Evolutionary conservation across 2,888 invertebrate genomes (phyloP), one percentile per base, ranked within the genome.

Genomic region (Pegoplata infirma): DNA sequence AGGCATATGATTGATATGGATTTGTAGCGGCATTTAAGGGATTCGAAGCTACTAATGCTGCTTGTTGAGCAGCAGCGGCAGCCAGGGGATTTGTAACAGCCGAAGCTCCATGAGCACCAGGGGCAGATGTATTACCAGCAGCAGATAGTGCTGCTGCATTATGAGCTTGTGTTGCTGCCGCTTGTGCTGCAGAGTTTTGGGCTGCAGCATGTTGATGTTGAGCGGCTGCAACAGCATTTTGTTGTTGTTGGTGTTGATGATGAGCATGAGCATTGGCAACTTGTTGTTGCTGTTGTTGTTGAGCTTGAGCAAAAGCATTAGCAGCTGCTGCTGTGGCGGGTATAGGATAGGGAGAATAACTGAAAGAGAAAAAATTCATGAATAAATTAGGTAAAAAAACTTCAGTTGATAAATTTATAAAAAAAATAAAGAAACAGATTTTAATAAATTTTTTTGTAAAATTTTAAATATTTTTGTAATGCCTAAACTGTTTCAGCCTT

Each of bases 1-100:
- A 92, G 83, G 94, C 94, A 90, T 96, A 96, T 56, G 93, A 93
- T 85, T 93, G 94, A 88, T 94, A 94, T 68, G 93, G 92, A 85
- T 94, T 94, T 32, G 93, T 91, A 25, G 93, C 93, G 82, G 94
- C 92, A 53, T 92, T 91, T 1, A 93, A 91, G n/a, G 92, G 91
- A 12, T 93, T 87, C 83, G 93, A 86, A 83, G 93, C 88, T 85
- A 92, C 89, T 88, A 91, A 83, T 85, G 91, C 87, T 84, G 93
- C 88, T 83, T 93, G 88, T 84, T 92, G 86, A 10, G 88, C 88
- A 4, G 86, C 86, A 85, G 89, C 90, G 32, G 91, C 91, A 81
- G 92, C 86, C 81, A 92, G 84, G 84, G 82, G 89, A 80, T 90
- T 90, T 82, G 81, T 80, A 32, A 79, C 79, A 58, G 71, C 61